Evolutionary conservation across 2,113 vertebrate genomes (phyloP), one percentile per base, ranked within the genome.

Genomic region (Pelmatolapia mariae): DNA sequence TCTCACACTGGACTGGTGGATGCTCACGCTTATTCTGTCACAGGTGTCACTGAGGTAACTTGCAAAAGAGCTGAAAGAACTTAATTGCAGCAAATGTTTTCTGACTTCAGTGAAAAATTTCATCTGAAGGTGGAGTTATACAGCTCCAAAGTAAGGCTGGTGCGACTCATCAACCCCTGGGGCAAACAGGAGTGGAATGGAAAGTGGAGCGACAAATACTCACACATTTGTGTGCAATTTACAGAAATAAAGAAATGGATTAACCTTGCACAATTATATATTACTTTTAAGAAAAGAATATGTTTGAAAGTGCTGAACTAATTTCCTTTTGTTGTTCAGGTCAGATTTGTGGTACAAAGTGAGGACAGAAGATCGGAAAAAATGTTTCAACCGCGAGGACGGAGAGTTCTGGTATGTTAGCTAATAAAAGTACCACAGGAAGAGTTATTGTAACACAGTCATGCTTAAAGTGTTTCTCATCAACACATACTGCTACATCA

Each of bases 141-240:
- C 0, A 90, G 86, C 8, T 57, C 86, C 82, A 84, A 63, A 10
- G 84, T 88, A 33, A 87, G 22, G 61, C 92, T 94, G 89, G 88
- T 94, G 53, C 73, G 87, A 18, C 0, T 91, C 83, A 53, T 93
- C n/a, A 94, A 94, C 61, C 93, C 93, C 6, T 93, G 92, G 92
- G 93, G 93, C 26, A 2, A 1, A 10, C 15, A 38, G 1, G 93
- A 94, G 87, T 94, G 93, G 93, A 91, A 36, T 7, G 90, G 91
- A 57, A 86, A 91, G 2, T 93, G 91, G 92, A 90, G 93, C 3
- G 93, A 93, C 81, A 86, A 57, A 91, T 93, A 82, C 2, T 29
- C 2, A 59, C 12, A 13, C 15, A 47, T 47, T 47, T 47, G 1
- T 47, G 3, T 47, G 3, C 15, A 47, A 16, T 47, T 47, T 16